Base-by-base conservation (phyloP, 2,888 invertebrate genomes). In the Dolichopus griseipennis region DNA sequence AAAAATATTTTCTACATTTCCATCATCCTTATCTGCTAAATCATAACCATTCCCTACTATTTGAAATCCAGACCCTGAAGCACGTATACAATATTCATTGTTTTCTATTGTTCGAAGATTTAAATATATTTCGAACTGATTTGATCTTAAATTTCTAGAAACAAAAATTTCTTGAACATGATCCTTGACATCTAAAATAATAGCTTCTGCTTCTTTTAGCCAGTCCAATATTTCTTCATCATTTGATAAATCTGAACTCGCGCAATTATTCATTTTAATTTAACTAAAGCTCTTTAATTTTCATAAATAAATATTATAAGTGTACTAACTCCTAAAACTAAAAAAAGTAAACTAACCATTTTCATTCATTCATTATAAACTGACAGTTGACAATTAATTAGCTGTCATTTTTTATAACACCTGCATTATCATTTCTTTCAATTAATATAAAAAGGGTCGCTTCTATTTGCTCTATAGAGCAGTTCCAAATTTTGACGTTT, bases 41-140 rank as follows among this genome's bases (percentile, higher is more conserved):
- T 90, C 85, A 76, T 85, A 85, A 66, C 78, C 74, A 64, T 81
- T 78, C 2, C 87, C 86, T 64, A 86, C 86, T 66, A 90, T 83
- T 74, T 85, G 79, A 76, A 90, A 90, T 18, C 91, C 91, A 67
- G 80, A 79, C 3, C 81, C 78, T 0, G 88, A 86, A 64, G 90
- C 78, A 76, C 88, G 85, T 2, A 91, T 79, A 75, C 89, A 89
- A 74, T 84, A 87, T 65, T 81, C 78, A 37, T 83, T 76, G 12
- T 82, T 82, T 80, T 91, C 91, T 61, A 87, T 78, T 0, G 90
- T 90, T 68, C 85, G 85, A n/a, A 90, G 73, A 77, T 91, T 90
- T 65, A 90, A 78, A 76, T 84, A 88, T 67, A 90, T 85, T 21
- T 80, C 76, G 63, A 82, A 82, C 66, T 85, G 81, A n/a, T 82